These are phyloP conservation scores for Sebastes diaconus DNA, from an alignment of 2,797 vertebrate species.

Conservation along the genomic window DNA sequence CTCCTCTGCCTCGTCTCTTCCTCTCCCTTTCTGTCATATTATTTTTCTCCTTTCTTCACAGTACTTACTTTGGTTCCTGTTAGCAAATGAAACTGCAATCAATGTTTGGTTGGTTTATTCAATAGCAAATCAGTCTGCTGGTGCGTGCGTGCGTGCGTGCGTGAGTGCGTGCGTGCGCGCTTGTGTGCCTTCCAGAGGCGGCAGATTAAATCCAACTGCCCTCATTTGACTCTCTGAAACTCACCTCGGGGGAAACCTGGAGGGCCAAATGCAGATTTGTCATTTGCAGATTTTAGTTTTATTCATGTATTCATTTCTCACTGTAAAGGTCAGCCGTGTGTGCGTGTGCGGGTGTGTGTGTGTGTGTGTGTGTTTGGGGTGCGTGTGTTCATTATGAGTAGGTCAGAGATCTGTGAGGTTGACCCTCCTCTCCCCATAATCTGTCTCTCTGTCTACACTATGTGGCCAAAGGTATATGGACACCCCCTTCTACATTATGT, in stretches of 20 bases:
- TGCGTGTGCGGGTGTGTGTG: neutral
- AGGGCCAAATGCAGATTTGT: slow-evolving; percentile 78
- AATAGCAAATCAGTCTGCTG: neutral
- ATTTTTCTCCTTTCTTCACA: neutral
- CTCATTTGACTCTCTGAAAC: slow-evolving; percentile 74
- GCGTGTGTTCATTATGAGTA: neutral
- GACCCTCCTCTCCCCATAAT: neutral
- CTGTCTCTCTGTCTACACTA: neutral
- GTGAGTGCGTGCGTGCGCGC: neutral
- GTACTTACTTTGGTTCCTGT: neutral
- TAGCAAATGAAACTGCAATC: slow-evolving; percentile 2
- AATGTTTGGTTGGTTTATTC: slow-evolving; percentile 14
- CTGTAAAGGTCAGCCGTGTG: slow-evolving; percentile 72
- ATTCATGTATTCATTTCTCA: slow-evolving; percentile 78
- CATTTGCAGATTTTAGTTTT: slow-evolving; percentile 75
- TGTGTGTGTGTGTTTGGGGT: neutral
- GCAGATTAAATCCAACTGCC: slow-evolving; percentile 71
- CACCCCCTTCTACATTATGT: neutral
- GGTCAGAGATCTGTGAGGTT: slow-evolving; percentile 14
- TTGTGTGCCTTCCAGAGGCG: slow-evolving; percentile 34
- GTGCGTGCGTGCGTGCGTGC: neutral
- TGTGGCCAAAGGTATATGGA: neutral
- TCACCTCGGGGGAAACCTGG: slow-evolving; percentile 61
- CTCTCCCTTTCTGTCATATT: neutral
- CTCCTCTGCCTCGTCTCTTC: neutral